phyloP scores from a whole-genome alignment of 1,140 invertebrate genomes.

The Scaptodrosophila lebanonensis region DNA sequence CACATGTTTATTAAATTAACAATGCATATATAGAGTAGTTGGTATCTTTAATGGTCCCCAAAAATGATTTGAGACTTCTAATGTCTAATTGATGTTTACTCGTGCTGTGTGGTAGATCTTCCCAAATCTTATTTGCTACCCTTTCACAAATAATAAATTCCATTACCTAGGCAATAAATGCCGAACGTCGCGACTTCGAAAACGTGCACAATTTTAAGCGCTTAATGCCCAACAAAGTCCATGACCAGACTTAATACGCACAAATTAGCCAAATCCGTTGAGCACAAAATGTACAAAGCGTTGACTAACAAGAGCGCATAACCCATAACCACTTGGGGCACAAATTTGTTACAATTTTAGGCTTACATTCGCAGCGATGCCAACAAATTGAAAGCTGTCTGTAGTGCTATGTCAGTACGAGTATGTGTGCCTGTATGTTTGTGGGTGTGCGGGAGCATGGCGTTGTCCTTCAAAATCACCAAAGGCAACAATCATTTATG shows the following conservation, averaged over 20 bases:
- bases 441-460: background rate
- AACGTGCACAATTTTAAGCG: background rate
- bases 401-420: conserved; percentile 9
- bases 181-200: background rate
- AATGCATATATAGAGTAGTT: too few relatives aligned
- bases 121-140: too few relatives aligned
- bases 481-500: conserved; percentile 50
- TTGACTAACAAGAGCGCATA: conserved; percentile 31
- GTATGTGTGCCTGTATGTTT: too few relatives aligned
- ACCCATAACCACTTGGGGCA: conserved; percentile 48
- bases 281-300: conserved; percentile 25
- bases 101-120: too few relatives aligned
- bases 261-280: conserved; percentile 63
- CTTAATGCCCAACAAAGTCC: conserved; percentile 1
- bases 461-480: conserved; percentile 39
- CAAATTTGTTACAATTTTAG: background rate
- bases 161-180: conserved; percentile 56
- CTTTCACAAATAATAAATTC: too few relatives aligned
- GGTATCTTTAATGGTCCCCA: too few relatives aligned
- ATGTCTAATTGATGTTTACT: too few relatives aligned
- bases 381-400: background rate
- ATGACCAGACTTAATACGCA: conserved; percentile 49
- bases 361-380: background rate
- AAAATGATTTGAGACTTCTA: too few relatives aligned
- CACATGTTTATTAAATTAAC: too few relatives aligned